Percentiles rank a stretch among this genome's conserved stretches.
These are phyloP conservation scores for Gorsachius magnificus DNA, from an alignment of 2,797 vertebrate genomes.

Conservation along the genomic window DNA sequence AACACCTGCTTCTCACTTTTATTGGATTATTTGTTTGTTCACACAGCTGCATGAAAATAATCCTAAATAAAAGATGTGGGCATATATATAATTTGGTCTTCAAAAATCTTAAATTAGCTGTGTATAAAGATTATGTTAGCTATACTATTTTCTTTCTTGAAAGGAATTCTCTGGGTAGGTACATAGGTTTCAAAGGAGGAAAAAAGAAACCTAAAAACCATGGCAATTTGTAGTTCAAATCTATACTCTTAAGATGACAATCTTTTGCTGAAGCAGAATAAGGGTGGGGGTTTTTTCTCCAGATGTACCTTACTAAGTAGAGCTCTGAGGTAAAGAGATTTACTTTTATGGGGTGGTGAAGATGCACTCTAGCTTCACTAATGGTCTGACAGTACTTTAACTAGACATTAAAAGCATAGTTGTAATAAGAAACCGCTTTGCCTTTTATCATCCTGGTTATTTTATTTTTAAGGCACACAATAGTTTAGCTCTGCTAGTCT, in stretches of 20 bases:
- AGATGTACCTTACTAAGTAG: neutral
- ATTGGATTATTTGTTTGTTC: neutral
- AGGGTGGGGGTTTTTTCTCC: neutral
- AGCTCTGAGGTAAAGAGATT: neutral
- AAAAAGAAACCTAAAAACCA: neutral
- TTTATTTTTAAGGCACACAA: conserved; percentile 33
- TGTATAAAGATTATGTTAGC: neutral
- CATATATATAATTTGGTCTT: neutral
- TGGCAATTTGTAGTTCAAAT: neutral
- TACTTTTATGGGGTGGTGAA: conserved; percentile 19
- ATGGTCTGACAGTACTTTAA: conserved; percentile 38
- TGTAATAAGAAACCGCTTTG: conserved; percentile 5
- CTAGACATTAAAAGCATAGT: conserved; percentile 29
- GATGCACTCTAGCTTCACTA: conserved; percentile 22
- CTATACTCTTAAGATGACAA: neutral
- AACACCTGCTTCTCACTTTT: neutral
- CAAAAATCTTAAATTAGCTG: neutral
- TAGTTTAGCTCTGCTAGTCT: neutral
- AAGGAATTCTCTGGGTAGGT: neutral
- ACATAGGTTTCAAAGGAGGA: neutral
- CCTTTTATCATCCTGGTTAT: conserved; percentile 2
- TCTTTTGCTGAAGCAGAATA: neutral
- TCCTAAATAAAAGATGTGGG: neutral
- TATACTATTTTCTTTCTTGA: neutral
- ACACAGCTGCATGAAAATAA: neutral